Evolutionary conservation across 92 coral and sea anemone genomes (phyloP), one percentile per base, ranked within the genome.

Genomic region (Phenganax stokvisi): DNA sequence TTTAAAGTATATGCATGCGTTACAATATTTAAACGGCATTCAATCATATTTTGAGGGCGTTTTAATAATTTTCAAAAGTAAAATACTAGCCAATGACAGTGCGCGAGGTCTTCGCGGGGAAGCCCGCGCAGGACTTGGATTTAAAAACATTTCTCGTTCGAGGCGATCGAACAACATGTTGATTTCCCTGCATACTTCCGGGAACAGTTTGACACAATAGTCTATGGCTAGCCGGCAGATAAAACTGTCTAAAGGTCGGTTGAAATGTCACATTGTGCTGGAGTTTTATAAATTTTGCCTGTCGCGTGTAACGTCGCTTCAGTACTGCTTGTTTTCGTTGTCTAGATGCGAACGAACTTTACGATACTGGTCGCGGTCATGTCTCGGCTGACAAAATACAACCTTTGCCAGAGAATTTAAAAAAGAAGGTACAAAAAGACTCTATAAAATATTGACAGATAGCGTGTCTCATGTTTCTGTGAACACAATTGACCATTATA

Each of bases 401-500:
- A 27, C 83, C 83, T 67, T 56, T 79, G 54, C 83, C 83, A 25
- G 74, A 79, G 56, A 64, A 79, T 73, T 9, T 79, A 62, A 79
- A 79, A 79, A 79, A 79, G 83, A 79, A 79, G 74, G 83, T 79
- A 79, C 74, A 63, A 60, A 56, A 29, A 28, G 61, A 58, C 57
- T 65, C 83, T 79, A 79, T 79, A 79, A 79, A 79, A 79, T 79
- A 79, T 79, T 79, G 83, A 79, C 83, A 79, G 83, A 68, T 68
- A 25, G 9, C 9, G 60, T 30, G 61, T 29, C 62, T 56, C 53
- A 76, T 57, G 60, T 57, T 76, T 73, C 77, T 53, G 60, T 59
- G 58, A 6, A 12, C 62, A 53, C 59, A 53, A 53, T 73, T 73
- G 57, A 17, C 72, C 68, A 67, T 79, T 68, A 79, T 63, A 31